These are phyloP conservation scores for Lypha dubia DNA, from an alignment of 2,888 invertebrate genomes.

Conservation along the genomic window DNA sequence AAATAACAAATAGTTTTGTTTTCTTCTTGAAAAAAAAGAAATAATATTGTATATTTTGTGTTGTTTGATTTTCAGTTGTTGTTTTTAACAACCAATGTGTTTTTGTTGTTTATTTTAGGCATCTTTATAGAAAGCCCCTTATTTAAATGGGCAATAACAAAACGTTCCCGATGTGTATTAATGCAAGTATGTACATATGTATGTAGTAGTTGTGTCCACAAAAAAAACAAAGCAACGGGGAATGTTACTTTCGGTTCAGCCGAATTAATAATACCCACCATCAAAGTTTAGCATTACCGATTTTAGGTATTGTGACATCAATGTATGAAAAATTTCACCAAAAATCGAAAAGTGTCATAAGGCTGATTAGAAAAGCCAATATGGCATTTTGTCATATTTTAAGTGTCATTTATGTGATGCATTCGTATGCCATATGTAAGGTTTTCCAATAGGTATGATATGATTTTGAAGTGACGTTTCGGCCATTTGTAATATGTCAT, in stretches of 20 bases:
- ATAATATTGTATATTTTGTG: constrained; percentile 49
- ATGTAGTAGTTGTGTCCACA: constrained; percentile 32
- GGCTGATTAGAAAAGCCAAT: too few relatives aligned
- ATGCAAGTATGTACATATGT: too few relatives aligned
- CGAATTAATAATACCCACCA: background rate
- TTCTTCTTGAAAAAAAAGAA: constrained; percentile 70
- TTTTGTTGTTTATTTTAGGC: constrained; percentile 50
- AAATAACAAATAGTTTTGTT: constrained; percentile 81
- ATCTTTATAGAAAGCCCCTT: constrained; percentile 43
- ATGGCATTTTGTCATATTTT: too few relatives aligned
- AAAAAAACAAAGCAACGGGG: background rate
- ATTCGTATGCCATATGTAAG: too few relatives aligned
- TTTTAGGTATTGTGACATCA: background rate
- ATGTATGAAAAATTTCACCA: too few relatives aligned
- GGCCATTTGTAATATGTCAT: too few relatives aligned
- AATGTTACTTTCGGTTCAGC: background rate
- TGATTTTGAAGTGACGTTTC: too few relatives aligned
- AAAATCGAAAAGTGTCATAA: too few relatives aligned
- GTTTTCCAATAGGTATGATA: too few relatives aligned
- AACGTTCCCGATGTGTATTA: constrained; percentile 22
- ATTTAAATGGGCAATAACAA: constrained; percentile 50
- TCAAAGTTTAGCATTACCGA: background rate
- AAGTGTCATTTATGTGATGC: too few relatives aligned
- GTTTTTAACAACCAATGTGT: constrained; percentile 50
- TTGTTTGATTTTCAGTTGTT: constrained; percentile 37